These are phyloP conservation scores for Yponomeuta evonymella DNA, from an alignment of 2,888 invertebrate genomes.

Conservation along the genomic window DNA sequence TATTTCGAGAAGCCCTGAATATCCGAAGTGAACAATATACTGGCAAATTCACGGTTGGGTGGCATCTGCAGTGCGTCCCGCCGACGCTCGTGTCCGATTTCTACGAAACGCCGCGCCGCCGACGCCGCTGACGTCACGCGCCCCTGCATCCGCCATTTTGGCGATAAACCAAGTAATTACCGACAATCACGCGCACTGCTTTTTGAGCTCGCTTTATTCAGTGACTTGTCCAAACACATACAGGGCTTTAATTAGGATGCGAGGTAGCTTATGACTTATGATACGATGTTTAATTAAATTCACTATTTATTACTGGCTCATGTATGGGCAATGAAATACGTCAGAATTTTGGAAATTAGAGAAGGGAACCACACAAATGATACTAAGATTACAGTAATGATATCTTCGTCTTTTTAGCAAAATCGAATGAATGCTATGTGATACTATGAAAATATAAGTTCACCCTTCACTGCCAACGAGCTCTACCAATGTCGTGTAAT, in stretches of 20 bases:
- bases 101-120: constrained; percentile 35
- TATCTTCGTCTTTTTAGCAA: no score
- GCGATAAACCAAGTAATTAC: constrained; percentile 41
- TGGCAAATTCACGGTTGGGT: constrained; percentile 10
- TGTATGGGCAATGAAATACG: neutral
- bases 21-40: neutral
- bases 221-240: neutral
- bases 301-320: neutral
- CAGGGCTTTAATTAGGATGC: neutral
- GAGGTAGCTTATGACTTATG: neutral
- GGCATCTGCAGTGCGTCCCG: constrained; percentile 5
- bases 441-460: no score
- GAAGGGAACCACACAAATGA: neutral
- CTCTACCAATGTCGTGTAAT: neutral
- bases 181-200: constrained; percentile 19
- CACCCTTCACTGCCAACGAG: no score
- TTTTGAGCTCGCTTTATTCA: constrained; percentile 9
- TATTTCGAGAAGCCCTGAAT: neutral
- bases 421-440: no score
- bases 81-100: constrained; percentile 35
- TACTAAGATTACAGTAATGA: neutral
- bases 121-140: constrained; percentile 37
- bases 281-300: neutral
- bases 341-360: neutral
- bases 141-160: constrained; percentile 57